These are phyloP conservation scores for Cantharis lateralis DNA, from an alignment of 2,888 invertebrate species.

Conservation along the genomic window DNA sequence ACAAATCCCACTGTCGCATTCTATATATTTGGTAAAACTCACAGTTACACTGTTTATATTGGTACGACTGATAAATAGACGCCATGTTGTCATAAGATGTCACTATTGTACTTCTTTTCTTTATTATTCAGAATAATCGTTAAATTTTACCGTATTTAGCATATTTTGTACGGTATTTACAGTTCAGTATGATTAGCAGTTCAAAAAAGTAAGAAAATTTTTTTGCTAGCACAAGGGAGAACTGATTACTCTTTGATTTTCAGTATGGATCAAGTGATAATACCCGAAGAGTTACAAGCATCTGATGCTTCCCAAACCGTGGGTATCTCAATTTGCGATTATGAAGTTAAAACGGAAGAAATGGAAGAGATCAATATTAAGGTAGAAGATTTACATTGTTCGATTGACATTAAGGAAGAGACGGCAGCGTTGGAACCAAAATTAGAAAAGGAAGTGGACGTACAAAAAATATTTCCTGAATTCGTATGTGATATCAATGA, in stretches of 20 bases:
- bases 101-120: neutral
- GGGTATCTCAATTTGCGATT: neutral
- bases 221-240: neutral
- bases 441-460: neutral
- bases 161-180: neutral
- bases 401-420: neutral
- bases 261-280: neutral
- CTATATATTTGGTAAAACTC: neutral
- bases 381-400: neutral
- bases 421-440: neutral
- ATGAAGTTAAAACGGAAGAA: neutral
- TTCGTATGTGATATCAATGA: neutral
- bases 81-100: neutral
- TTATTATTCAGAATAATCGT: neutral
- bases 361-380: neutral
- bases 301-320: neutral
- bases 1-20: neutral
- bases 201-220: too few relatives aligned
- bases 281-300: neutral
- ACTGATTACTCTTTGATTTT: neutral
- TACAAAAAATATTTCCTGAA: neutral
- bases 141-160: neutral
- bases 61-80: neutral
- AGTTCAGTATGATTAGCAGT: neutral
- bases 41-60: neutral